Evolutionary conservation across 2,797 vertebrate genomes (phyloP).

Genomic region (Picus viridis): DNA sequence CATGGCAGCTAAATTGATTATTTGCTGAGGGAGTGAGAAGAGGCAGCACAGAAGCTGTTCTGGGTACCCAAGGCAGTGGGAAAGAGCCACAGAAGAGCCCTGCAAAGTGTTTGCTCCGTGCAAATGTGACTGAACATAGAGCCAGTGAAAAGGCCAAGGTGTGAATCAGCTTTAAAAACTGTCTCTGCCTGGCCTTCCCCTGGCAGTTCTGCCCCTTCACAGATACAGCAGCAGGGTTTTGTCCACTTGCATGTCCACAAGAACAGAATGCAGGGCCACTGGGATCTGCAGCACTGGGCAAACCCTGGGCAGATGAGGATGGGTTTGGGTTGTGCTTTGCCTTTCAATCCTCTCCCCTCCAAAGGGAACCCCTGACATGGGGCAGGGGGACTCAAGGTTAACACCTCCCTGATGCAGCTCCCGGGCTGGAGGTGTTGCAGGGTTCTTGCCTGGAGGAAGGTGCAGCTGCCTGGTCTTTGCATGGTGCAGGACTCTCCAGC

Average conservation of each 20-base stretch:
- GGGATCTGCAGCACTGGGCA: rapidly evolving
- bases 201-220: background rate
- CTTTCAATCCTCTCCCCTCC: background rate
- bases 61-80: background rate
- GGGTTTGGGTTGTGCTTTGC: rapidly evolving
- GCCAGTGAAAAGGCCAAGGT: background rate
- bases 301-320: background rate
- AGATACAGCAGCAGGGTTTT: rapidly evolving
- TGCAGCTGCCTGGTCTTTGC: background rate
- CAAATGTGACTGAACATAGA: background rate
- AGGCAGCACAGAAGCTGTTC: background rate
- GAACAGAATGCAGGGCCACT: rapidly evolving
- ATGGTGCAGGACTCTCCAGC: background rate
- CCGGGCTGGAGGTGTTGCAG: background rate
- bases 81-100: background rate
- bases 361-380: background rate
- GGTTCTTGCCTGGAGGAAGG: background rate
- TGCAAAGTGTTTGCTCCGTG: background rate
- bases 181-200: background rate
- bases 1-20: slow-evolving; percentile 35
- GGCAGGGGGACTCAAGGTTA: background rate
- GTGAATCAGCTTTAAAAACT: background rate
- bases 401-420: rapidly evolving
- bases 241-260: rapidly evolving
- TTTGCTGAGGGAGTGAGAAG: background rate